Evolutionary conservation across 2,113 vertebrate species (phyloP), one percentile per base, ranked within the genome.

Genomic region (Poeciliopsis turrubarensis): DNA sequence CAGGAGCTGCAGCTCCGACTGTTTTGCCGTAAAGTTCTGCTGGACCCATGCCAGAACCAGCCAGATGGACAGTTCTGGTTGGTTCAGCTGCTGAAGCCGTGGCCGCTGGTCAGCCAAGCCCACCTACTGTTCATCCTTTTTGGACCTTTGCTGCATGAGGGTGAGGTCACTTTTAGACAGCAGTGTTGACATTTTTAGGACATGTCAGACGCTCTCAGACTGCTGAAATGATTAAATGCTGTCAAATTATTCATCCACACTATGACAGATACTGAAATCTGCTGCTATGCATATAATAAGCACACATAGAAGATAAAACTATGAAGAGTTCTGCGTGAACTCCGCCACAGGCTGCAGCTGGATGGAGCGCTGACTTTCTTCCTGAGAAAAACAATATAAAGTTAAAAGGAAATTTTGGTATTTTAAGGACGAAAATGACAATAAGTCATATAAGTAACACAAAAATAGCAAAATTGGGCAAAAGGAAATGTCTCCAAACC

Each of bases 91-190:
- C 88, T 98, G 63, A 97, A 95, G 72, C 96, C 96, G 0, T 97
- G 96, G 97, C 96, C 96, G 57, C 94, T 97, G 83, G 95, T 97
- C 22, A 95, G 93, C 81, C 97, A 97, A 83, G 97, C 97, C 39
- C 95, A 94, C 62, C 87, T 98, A 63, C 91, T 98, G 14, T 96
- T 96, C 73, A 93, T 98, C 81, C 92, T 98, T 73, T 98, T 96
- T 11, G 97, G 97, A 69, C 96, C 97, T 9, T 70, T 94, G 79
- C 92, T 92, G 60, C 90, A 92, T 6, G 94, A 96, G 66, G 96
- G 97, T 94, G 39, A 94, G 89, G 34, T 9, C 7, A 60, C 25
- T 1, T 32, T 65, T 8, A 34, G 5, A 60, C 4, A 69, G 2
- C n/a, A 63, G 17, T 3, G 17, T 29, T 2, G 10, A 51, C 17